Evolutionary conservation across 2,113 vertebrate genomes (phyloP).

Genomic region (Cranoglanis bouderius): DNA sequence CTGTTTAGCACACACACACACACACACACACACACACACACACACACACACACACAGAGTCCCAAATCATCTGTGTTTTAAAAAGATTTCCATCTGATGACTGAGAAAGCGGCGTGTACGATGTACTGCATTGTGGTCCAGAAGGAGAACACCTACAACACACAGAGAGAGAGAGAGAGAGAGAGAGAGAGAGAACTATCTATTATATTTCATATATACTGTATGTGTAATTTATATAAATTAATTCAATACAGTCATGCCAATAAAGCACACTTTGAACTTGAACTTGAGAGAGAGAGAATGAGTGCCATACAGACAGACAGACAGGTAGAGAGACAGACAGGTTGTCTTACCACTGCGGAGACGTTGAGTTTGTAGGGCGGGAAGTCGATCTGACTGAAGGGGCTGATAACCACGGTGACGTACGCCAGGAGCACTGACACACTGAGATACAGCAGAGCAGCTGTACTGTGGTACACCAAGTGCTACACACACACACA

Average conservation of each 20-base stretch:
- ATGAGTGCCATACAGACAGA: neutral
- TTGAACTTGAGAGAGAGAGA: too few species aligned
- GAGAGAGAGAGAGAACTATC: too few species aligned
- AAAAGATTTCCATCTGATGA: constrained; percentile 72
- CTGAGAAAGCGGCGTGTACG: constrained; percentile 74
- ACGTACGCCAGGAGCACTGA: constrained; percentile 71
- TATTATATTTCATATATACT: too few species aligned
- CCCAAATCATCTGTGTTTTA: constrained; percentile 35
- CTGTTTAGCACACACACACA: too few species aligned
- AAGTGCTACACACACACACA: constrained; percentile 35
- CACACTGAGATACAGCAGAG: constrained; percentile 83
- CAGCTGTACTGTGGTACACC: constrained; percentile 67
- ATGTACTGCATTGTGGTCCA: constrained; percentile 77
- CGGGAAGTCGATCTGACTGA: neutral
- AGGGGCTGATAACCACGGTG: constrained; percentile 35
- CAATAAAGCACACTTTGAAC: too few species aligned
- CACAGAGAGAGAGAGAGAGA: neutral
- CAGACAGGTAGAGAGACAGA: neutral
- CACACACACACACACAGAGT: neutral
- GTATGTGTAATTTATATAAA: too few species aligned
- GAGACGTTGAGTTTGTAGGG: constrained; percentile 75
- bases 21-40: too few species aligned
- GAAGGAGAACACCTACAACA: constrained; percentile 79
- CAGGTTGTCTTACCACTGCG: constrained; percentile 75
- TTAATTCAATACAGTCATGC: too few species aligned